Evolutionary conservation across 2,797 vertebrate genomes (phyloP), one percentile per base, ranked within the genome.

Genomic region (Varecia variegata): DNA sequence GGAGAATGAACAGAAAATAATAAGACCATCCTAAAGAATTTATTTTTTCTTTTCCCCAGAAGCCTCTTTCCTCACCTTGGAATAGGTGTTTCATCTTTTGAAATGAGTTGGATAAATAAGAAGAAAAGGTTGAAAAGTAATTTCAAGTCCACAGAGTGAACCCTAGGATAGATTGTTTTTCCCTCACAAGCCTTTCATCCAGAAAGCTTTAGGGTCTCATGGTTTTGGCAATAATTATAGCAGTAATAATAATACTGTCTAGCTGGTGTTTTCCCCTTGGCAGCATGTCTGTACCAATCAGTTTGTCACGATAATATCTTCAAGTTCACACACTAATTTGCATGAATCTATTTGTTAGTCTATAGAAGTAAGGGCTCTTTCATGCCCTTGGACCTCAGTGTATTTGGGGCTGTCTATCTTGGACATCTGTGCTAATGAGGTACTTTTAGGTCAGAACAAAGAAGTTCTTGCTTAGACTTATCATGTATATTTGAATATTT

Each of bases 121-220:
- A 98, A 97, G 73, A 96, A 98, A 96, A 96, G 54, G 90, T 98
- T 98, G 97, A 97, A 98, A 98, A 97, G 93, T 95, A 97, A 98
- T 98, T 98, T 98, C 80, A 97, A 96, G 93, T 96, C 96, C 91
- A 95, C 84, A 96, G 67, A 95, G 3, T 38, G 97, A 97, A 97
- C 38, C 74, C 83, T 92, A 54, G 60, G 95, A 97, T 38, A 97
- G 95, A 97, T 83, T 97, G 88, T 93, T 97, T 97, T 97, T 92
- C 15, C 25, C 32, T 93, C 17, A n/a, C n/a, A 95, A 56, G 73
- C 0, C 92, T 96, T 96, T 97, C 82, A 97, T 97, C 95, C 96
- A 96, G 50, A 90, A 79, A 97, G 93, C 89, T 97, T 98, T 93
- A 97, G 96, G 93, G 95, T 96, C 90, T 96, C 74, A 76, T 60